Base-by-base conservation (phyloP, 2,113 vertebrate genomes). In the Crotalus horridus region DNA sequence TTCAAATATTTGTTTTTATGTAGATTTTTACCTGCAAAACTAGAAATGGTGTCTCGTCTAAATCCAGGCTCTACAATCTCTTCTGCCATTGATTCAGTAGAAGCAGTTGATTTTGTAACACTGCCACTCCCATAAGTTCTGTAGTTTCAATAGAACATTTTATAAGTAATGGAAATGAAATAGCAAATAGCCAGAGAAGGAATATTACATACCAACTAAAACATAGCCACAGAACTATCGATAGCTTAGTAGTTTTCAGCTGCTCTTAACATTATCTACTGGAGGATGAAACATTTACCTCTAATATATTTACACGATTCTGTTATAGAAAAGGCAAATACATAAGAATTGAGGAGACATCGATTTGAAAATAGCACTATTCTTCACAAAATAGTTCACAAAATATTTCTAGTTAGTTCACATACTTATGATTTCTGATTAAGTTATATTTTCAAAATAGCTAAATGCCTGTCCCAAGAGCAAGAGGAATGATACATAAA, bases 101-200 rank as follows among this genome's bases (percentile, higher is more conserved):
- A 97, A 46, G 94, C 17, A 51, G 97, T 97, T 21, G 97, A 97
- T 93, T 93, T 96, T 92, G 98, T 98, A 92, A 97, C n/a, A 51
- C 94, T 96, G 94, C 97, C 98, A 96, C 97, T 98, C 86, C 97
- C 98, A 1, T 96, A 94, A 4, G 96, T 98, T 96, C 99, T 99
- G 96, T 85, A 92, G 93, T 56, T 39, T 61, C 21, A 43, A 43
- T n/a, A 96, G 59, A 95, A 92, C 94, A 9, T 33, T 87, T 59
- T 48, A 85, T 61, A 12, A 39, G 6, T 54, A 74, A 20, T 90
- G 59, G 15, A 15, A 93, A 89, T 54, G 91, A 1, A 10, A 55
- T 9, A 39, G 56, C 15, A 86, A 94, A 48, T 0, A 46, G 89
- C 1, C 33, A 26, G 51, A 48, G 26, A 0, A 24, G 85, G 59